These are phyloP conservation scores for Diplolepis rosae DNA, from an alignment of 2,888 invertebrate species.

Conservation along the genomic window DNA sequence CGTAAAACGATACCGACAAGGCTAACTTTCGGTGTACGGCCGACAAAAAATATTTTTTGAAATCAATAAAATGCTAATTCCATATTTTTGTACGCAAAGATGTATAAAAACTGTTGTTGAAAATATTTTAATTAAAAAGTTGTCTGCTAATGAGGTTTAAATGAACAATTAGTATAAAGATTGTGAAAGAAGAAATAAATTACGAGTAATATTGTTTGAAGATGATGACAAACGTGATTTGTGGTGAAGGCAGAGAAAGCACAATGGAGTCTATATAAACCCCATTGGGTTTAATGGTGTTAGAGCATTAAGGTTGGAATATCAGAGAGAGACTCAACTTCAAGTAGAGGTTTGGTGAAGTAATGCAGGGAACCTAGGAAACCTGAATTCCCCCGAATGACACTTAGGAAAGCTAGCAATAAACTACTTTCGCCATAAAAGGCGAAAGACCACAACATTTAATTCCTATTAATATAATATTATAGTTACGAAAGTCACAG, in stretches of 20 bases:
- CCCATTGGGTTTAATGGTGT: slow-evolving; percentile 56
- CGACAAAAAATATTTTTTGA: too few species aligned
- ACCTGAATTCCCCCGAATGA: neutral
- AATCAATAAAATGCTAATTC: too few species aligned
- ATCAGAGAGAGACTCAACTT: slow-evolving; percentile 1
- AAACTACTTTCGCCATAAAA: slow-evolving; percentile 17
- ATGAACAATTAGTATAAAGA: neutral
- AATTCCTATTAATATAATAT: slow-evolving; percentile 9
- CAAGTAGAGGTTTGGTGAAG: neutral
- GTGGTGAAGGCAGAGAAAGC: slow-evolving; percentile 20
- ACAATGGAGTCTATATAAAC: slow-evolving; percentile 14
- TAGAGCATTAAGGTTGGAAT: slow-evolving; percentile 43
- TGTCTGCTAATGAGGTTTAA: too few species aligned
- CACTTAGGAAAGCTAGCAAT: slow-evolving; percentile 8
- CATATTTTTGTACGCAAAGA: too few species aligned
- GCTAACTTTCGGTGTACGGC: too few species aligned
- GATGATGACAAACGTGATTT: slow-evolving; percentile 39
- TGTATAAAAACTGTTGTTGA: too few species aligned
- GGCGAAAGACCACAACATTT: slow-evolving; percentile 19
- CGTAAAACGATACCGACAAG: too few species aligned
- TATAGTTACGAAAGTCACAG: too few species aligned
- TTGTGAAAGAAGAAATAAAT: neutral
- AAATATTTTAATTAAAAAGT: too few species aligned
- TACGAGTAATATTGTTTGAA: slow-evolving; percentile 35
- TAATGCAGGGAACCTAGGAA: slow-evolving; percentile 16